A percentile compares a stretch with the other conserved stretches of the same genome.
Evolutionary conservation across 2,888 invertebrate species (phyloP).

Genomic region (Acleris laterana): DNA sequence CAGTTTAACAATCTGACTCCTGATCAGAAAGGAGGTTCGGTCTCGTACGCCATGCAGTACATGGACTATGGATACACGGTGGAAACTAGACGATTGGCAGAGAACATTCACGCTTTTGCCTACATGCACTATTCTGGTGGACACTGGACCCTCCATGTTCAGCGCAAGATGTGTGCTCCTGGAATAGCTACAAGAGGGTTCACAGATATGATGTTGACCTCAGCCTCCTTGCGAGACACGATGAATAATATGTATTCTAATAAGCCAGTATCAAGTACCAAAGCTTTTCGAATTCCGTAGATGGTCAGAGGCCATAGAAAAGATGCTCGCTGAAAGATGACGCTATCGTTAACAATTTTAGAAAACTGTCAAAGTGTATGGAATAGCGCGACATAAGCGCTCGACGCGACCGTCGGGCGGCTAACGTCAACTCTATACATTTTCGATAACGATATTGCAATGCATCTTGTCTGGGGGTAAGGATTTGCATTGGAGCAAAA

Average conservation of each 20-base stretch:
- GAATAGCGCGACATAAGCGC: too few species aligned
- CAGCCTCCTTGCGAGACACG: background rate
- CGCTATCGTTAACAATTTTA: too few species aligned
- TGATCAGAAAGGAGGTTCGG: background rate
- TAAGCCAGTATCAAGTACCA: background rate
- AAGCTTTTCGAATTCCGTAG: background rate
- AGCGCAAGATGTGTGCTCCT: background rate
- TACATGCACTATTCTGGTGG: background rate
- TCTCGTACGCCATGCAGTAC: background rate
- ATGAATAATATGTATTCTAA: background rate
- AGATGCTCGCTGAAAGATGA: too few species aligned
- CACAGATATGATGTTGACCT: too few species aligned
- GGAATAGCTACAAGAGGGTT: too few species aligned
- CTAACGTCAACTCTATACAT: too few species aligned
- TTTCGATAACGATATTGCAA: too few species aligned
- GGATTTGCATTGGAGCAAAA: too few species aligned
- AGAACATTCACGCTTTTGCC: background rate
- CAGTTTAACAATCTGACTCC: background rate
- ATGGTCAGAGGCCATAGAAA: too few species aligned
- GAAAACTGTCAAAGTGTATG: too few species aligned
- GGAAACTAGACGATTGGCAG: background rate
- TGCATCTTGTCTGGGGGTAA: too few species aligned
- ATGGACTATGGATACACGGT: slow-evolving; percentile 1
- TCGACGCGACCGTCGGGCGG: too few species aligned
- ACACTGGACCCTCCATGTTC: background rate